Percentiles rank a stretch among this genome's conserved stretches.
Conservation (phyloP, 2,113 vertebrate genomes). For the Gopherus evgoodei region DNA sequence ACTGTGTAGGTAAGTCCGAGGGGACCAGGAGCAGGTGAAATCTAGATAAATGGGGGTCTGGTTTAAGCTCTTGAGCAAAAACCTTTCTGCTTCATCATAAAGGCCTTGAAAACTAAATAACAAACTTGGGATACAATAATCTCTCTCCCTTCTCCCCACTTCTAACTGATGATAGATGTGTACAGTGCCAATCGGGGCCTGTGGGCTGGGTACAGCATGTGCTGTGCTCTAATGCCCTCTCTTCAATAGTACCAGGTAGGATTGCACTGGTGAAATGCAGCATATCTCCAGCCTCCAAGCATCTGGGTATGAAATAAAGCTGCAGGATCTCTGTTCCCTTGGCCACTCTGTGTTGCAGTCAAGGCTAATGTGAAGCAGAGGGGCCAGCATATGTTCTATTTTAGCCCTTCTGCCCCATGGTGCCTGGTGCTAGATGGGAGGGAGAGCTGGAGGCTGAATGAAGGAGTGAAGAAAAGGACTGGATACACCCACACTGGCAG, state of each 20-base stretch:
- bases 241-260: neutral
- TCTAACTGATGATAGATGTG: neutral
- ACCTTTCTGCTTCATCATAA: neutral
- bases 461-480: neutral
- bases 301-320: neutral
- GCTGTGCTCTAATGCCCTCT: rapidly evolving
- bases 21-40: rapidly evolving
- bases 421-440: neutral
- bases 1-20: conserved; percentile 90
- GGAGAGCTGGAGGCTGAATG: neutral
- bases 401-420: neutral
- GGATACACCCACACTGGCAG: neutral
- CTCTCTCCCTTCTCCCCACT: neutral
- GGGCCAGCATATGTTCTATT: rapidly evolving
- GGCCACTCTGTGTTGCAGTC: neutral
- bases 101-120: neutral
- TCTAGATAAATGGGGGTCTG: neutral
- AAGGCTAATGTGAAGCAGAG: neutral
- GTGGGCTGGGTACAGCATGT: neutral
- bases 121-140: neutral
- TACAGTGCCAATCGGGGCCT: neutral
- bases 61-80: neutral
- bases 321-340: neutral
- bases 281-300: neutral
- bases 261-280: rapidly evolving